Base-by-base conservation (phyloP, 2,113 vertebrate genomes). In the Elachura formosa region DNA sequence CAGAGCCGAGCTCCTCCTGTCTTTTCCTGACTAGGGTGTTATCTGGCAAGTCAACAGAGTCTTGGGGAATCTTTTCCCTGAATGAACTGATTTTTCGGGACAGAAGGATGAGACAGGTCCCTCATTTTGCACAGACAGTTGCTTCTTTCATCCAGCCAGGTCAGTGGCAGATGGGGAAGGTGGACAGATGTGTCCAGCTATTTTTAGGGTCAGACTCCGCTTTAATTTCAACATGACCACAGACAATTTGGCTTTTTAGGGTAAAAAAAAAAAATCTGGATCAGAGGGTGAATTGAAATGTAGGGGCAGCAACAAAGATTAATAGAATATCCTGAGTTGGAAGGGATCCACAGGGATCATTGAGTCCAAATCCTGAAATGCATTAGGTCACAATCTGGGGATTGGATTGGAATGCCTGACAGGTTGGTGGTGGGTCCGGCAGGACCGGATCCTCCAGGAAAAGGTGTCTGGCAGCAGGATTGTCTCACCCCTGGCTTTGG, bases 111-210 rank as follows among this genome's bases (percentile, higher is more conserved):
- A 67, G 87, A 67, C 85, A 77, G 74, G 48, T 34, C 69, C 73
- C 56, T 74, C n/a, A 23, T 84, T 95, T n/a, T 87, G 46, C 7
- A 0, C 68, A 23, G 12, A 87, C 85, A 80, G 79, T 69, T 1
- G 0, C 17, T 78, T 6, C 83, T 79, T 88, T 94, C 66, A 79
- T 25, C 22, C 74, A 36, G 62, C 67, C 16, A 9, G 59, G 40
- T 64, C 0, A 9, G 64, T 1, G 1, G 87, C 90, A 59, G 90
- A 54, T 51, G 88, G 88, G 59, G 51, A 89, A 41, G 71, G 91
- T 5, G 0, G 86, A 49, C 91, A 88, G 95, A 94, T 78, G 95
- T 26, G 66, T 69, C 75, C 2, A 8, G 86, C 33, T 96, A 92
- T 96, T 95, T 94, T 88, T 82, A 95, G 94, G 82, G 36, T 73